Percentiles rank a stretch among this genome's conserved stretches.
These are phyloP conservation scores for Onychostruthus taczanowskii DNA, from an alignment of 2,113 vertebrate genomes.

Conservation along the genomic window DNA sequence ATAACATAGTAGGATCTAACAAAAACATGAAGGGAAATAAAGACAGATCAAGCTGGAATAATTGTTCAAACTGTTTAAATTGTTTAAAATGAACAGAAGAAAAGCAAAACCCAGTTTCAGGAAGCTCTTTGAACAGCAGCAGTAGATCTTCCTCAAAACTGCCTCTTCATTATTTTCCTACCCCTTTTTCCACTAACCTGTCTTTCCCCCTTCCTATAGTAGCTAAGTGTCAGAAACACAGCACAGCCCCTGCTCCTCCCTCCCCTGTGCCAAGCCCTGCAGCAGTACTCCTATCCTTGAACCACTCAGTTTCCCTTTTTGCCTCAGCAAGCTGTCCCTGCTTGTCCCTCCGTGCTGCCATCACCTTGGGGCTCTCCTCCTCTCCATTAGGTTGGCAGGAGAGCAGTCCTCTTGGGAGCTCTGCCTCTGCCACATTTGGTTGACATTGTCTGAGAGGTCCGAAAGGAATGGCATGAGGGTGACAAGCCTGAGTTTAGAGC, in stretches of 20 bases:
- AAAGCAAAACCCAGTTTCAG: not conserved
- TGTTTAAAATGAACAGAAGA: not conserved
- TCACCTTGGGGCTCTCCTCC: not conserved
- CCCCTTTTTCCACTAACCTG: not conserved
- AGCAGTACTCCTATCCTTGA: not conserved
- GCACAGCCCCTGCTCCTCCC: not conserved
- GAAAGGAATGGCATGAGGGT: not conserved
- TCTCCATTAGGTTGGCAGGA: not conserved
- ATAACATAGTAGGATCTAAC: not conserved
- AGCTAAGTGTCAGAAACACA: not conserved
- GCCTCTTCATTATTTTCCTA: not conserved
- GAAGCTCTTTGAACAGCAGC: not conserved
- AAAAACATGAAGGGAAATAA: not conserved
- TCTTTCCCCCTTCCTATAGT: not conserved
- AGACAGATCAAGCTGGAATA: not conserved
- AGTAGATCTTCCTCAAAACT: not conserved
- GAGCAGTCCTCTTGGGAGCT: not conserved
- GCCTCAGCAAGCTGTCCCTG: not conserved
- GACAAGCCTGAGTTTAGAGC: not conserved
- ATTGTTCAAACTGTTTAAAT: not conserved
- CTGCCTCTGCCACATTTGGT: not conserved
- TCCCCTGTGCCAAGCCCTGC: not conserved
- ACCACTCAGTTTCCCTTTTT: not conserved
- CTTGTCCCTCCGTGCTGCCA: not conserved
- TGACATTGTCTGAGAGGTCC: not conserved